Evolutionary conservation across 1,140 invertebrate genomes (phyloP), one percentile per base, ranked within the genome.

Genomic region (Propsilocerus akamusi): DNA sequence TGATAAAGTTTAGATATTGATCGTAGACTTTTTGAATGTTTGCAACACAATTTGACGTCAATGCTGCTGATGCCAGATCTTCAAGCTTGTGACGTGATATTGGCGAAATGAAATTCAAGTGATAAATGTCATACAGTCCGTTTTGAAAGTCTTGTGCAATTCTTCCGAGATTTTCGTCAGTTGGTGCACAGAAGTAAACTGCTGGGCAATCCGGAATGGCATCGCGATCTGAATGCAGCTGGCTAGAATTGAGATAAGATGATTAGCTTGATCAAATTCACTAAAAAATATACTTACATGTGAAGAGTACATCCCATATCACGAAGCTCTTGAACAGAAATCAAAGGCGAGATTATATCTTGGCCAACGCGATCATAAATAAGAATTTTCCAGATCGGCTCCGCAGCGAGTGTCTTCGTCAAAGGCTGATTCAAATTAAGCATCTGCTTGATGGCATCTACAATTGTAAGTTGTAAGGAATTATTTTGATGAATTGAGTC

Each of bases 1-100:
- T 88, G 58, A 99, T 97, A 63, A 99, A 99, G 71, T 98, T 97
- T 26, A 97, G 72, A 76, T 98, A 98, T 66, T 99, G 96, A 68
- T 97, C 93, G 67, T 80, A 95, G 28, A 97, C 86, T 71, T 97
- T 97, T 49, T 92, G 85, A 49, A 99, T 89, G 64, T 85, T 84
- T 26, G 83, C 75, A 20, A 93, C 86, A 59, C 81, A 83, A 59
- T 88, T 86, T 3, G 86, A 80, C 56, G 91, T 81, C 22, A 98
- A 75, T 1, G 95, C 89, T 25, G 90, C 82, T 20, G 83, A 76
- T 5, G 96, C 97, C 46, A 99, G 71, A 64, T 97, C 90, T 74
- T 99, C 97, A 50, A 99, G 75, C 67, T 87, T 90, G 59, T 90
- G 86, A 51, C 96, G 72, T 5, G 90, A 82, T 52, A 99, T 91